Conservation (phyloP, 2,888 invertebrate genomes). For the Cylloceria caligata region DNA sequence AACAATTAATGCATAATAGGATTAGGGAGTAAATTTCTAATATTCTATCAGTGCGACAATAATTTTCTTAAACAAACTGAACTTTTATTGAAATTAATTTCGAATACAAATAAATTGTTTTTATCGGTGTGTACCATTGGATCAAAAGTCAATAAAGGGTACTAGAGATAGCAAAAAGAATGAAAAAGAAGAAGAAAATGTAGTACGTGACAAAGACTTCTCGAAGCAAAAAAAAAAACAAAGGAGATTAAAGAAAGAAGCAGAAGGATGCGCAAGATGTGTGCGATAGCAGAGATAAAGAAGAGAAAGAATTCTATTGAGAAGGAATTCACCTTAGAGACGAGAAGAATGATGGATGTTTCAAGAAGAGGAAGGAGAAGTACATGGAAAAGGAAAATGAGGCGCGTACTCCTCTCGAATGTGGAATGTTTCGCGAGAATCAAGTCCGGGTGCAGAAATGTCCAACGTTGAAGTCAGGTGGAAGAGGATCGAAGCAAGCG, state of each 20-base stretch:
- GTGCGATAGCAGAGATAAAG: neutral
- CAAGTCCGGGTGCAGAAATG: constrained; percentile 1
- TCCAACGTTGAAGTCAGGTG: constrained; percentile 33
- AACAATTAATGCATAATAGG: too few relatives aligned
- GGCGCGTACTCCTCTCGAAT: neutral
- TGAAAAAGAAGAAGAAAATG: neutral
- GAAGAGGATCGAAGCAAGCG: constrained; percentile 48
- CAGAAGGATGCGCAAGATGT: neutral
- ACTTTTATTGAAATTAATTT: neutral
- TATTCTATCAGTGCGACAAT: neutral
- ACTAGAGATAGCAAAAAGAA: neutral
- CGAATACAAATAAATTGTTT: neutral
- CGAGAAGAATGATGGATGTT: constrained; percentile 42
- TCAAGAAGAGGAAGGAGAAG: constrained; percentile 39
- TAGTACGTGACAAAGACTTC: neutral
- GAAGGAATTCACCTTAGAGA: constrained; percentile 23
- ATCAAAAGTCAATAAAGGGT: neutral
- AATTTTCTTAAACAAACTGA: too few relatives aligned
- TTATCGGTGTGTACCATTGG: neutral
- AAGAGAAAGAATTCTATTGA: constrained; percentile 43
- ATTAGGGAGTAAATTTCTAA: neutral
- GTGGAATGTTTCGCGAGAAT: constrained; percentile 13
- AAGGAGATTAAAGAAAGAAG: neutral
- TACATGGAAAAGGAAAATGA: constrained; percentile 34
- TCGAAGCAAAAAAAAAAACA: neutral